Evolutionary conservation across 2,888 invertebrate species (phyloP), one percentile per base, ranked within the genome.

Genomic region (Spialia ferax): DNA sequence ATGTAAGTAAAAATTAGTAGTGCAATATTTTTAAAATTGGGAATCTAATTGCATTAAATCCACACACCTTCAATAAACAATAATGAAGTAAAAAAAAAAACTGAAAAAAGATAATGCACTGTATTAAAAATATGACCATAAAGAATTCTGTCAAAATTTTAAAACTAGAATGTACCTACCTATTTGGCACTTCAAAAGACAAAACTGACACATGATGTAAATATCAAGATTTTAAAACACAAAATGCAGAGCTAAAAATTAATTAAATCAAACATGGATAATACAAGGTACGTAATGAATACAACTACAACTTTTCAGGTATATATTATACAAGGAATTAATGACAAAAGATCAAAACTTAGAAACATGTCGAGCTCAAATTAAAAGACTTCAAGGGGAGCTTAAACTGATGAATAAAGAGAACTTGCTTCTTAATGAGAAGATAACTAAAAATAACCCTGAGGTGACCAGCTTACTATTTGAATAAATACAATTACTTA

Each of bases 281-380:
- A 72, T 77, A 71, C 63, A 73, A 85, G 88, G 89, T 90, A 71
- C 68, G 83, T 78, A 64, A 13, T 45, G 42, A 67, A 62, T 42
- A 35, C 56, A 23, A 23, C 11, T 56, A 35, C 10, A 20, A 65
- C 71, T 48, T 84, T 85, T 22, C 83, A 96, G 96, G 79, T 96
- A 95, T 76, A 92, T 95, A 74, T 84, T 96, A 71, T 95, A 96
- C 78, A 95, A 95, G 77, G 95, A 96, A 75, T 78, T 96, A 69
- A 89, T 95, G 83, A 94, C 94, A 45, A 95, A 95, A 75, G 96
- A 96, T 74, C 94, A 95, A 74, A 94, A 94, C 15, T 86, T 96
- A 72, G 96, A 96, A 77, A 94, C 91, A 7, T 93, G 96, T 48
- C 94, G 95, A 66, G 93, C 94, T 60, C 95, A 95, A 82, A 87